Conservation (phyloP, 2,797 vertebrate species). For the Parotocinclus haroldoi region DNA sequence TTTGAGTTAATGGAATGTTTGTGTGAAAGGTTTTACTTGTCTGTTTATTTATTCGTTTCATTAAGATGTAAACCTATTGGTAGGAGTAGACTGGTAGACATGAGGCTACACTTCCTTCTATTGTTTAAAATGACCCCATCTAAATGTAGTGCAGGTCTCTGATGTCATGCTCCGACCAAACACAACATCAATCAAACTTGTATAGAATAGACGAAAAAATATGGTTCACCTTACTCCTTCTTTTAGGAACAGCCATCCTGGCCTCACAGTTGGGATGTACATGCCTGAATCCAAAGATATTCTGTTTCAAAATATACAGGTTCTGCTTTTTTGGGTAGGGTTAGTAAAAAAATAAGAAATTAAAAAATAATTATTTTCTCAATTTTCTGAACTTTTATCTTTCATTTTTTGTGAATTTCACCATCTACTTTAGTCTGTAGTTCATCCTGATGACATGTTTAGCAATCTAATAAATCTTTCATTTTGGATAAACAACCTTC, state of each 20-base stretch:
- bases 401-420: background rate
- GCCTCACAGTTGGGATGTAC: background rate
- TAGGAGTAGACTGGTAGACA: slow-evolving; percentile 54
- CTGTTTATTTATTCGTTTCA: slow-evolving; percentile 51
- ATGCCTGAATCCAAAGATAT: background rate
- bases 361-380: background rate
- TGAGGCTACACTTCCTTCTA: slow-evolving; percentile 67
- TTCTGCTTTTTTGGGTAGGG: no score
- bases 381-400: background rate
- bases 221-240: slow-evolving; percentile 8
- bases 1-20: slow-evolving; percentile 40
- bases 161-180: slow-evolving; percentile 42
- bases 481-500: slow-evolving; percentile 11
- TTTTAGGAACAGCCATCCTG: slow-evolving; percentile 1
- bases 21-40: slow-evolving; percentile 23
- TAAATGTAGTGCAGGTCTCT: slow-evolving; percentile 59
- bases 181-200: slow-evolving; percentile 38
- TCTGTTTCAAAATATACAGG: background rate
- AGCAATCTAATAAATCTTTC: background rate
- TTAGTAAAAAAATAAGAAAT: no score
- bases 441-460: no score
- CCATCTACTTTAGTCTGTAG: no score
- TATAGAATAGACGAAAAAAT: slow-evolving; percentile 25
- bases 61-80: slow-evolving; percentile 44
- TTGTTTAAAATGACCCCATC: slow-evolving; percentile 68